Base-by-base conservation (phyloP, 2,113 vertebrate species). In the Protobothrops mucrosquamatus region DNA sequence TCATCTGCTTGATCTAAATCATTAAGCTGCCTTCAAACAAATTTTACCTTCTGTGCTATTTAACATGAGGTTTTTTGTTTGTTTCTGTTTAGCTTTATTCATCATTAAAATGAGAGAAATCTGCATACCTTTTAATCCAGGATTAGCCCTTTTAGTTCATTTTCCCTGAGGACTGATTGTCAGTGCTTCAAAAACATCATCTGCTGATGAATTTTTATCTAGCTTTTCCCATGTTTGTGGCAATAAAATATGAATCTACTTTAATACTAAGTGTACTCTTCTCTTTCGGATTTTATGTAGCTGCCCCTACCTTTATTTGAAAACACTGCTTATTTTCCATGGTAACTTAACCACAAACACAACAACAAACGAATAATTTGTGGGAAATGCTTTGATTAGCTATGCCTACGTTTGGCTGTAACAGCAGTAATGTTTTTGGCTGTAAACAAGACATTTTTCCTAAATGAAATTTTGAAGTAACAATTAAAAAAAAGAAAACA, bases 81-180 rank as follows among this genome's bases (percentile, higher is more conserved):
- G 59, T 90, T 92, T 93, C 43, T 48, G 85, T 96, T 96, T 26
- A 74, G 89, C 95, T 94, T 96, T 95, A 89, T 93, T 95, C 64
- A 94, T 94, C 89, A 88, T 91, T 59, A 95, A 96, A 94, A 94
- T 93, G 69, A 91, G 93, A 96, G 39, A 92, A 85, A 93, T 90
- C 93, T 94, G 85, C 95, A 94, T 93, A 92, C 61, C 90, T 93
- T 94, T 94, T 94, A 55, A 94, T 93, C 95, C 86, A 88, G 96
- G 89, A 94, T 94, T 96, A 95, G 94, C 90, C 92, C 93, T 29
- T 96, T 88, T 48, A 39, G 89, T 95, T 94, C 59, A 87, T 95
- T 96, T 97, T 95, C 95, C 95, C 91, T 64, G 93, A 81, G 95
- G 93, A 95, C 81, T 96, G 93, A 93, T 90, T 94, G 91, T 94